A percentile compares a stretch with the other conserved stretches of the same genome.
Conservation (phyloP, 1,140 invertebrate genomes). For the Asobara japonica region DNA sequence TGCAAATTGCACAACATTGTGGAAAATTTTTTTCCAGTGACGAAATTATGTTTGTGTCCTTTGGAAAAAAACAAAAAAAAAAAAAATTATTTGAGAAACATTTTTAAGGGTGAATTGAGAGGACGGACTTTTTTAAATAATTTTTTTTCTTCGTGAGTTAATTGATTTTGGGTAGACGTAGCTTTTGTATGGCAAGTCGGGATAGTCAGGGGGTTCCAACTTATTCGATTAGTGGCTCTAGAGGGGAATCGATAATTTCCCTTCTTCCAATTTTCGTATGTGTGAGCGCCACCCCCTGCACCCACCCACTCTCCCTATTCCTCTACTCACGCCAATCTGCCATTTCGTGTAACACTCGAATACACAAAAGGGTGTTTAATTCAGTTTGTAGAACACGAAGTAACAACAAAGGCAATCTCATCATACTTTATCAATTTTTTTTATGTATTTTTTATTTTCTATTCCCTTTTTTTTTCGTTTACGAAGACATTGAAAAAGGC, state of each 20-base stretch:
- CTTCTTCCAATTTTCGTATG: not conserved
- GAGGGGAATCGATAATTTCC: constrained; percentile 3
- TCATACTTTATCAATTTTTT: not conserved
- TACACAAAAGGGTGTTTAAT: not conserved
- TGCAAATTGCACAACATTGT: too few relatives aligned
- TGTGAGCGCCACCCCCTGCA: not conserved
- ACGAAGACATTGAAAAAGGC: not conserved
- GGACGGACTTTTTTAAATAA: too few relatives aligned
- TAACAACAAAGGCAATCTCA: not conserved
- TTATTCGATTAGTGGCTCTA: not conserved
- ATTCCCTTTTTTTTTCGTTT: not conserved
- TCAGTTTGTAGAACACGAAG: not conserved
- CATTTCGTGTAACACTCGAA: not conserved
- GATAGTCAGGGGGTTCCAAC: not conserved
- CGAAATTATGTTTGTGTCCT: too few relatives aligned
- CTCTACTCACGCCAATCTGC: not conserved
- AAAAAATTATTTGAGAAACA: too few relatives aligned
- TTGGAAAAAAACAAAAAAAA: too few relatives aligned
- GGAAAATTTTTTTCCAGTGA: too few relatives aligned
- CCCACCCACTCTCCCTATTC: not conserved
- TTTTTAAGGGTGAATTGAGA: too few relatives aligned
- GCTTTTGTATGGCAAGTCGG: not conserved
- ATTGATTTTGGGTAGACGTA: not conserved
- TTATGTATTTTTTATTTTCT: not conserved
- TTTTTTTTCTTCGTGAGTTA: not conserved